Evolutionary conservation across 2,113 vertebrate genomes (phyloP), one percentile per base, ranked within the genome.

Genomic region (Budorcas taxicolor): DNA sequence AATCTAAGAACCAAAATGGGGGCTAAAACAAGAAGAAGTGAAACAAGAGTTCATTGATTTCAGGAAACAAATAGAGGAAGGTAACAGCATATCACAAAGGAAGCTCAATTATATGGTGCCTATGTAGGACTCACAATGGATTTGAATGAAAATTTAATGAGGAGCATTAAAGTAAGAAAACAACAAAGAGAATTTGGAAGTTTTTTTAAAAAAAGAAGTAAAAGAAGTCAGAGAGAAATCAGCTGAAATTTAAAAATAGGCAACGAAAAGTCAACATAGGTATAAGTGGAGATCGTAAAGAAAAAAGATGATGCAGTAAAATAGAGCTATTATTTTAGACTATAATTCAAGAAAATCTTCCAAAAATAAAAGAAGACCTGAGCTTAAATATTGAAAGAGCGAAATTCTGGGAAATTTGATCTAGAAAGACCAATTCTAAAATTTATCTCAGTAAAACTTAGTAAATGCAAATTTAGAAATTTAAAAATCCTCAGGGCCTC

Each of bases 241-340:
- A 19, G 9, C 90, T 50, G 3, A 80, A 93, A 91, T 52, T 5
- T 4, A 55, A 78, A 97, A 96, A 27, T 2, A 36, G 52, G 16
- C 45, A 85, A 93, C 57, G 78, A 81, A 86, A 94, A 97, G 16
- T 88, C 76, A 97, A 50, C 52, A 74, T 40, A 93, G 10, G 92
- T 90, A 88, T 96, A 95, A 96, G 76, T 47, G 80, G 90, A 78
- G 58, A 31, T 50, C 17, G 1, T 45, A 87, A 45, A 31, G 64
- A 94, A 40, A 74, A 53, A 96, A 83, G 57, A 78, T 21, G 60
- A 52, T n/a, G 19, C 36, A 47, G 10, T 80, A 12, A 53, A 92
- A 53, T 3, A 83, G 25, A 92, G 60, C 12, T 50, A 82, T 55
- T 67, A 78, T 88, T 80, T 96, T 90, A 80, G 55, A 64, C 40